phyloP scores from a whole-genome alignment of 2,797 vertebrate genomes.

The Sarcoramphus papa region DNA sequence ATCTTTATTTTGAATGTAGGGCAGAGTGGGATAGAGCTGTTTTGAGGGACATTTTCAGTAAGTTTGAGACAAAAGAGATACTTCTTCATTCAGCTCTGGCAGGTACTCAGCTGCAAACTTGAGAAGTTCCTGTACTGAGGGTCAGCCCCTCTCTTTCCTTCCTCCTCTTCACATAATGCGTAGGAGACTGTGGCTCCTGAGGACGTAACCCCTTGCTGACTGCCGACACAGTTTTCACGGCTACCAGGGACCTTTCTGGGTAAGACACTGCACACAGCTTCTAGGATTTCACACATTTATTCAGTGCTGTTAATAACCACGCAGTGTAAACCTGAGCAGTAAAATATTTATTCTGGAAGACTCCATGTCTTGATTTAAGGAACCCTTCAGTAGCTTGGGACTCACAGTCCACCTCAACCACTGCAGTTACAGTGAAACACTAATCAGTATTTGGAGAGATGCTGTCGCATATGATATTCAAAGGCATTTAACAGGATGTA shows the following conservation, averaged over 20 bases:
- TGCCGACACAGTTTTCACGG: neutral
- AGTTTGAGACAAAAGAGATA: neutral
- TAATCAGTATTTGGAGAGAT: neutral
- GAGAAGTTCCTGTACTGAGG: neutral
- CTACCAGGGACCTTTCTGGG: neutral
- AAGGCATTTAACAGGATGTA: neutral
- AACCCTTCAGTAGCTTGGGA: neutral
- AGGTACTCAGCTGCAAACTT: neutral
- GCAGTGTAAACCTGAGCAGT: neutral
- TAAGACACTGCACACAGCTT: neutral
- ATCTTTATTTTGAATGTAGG: neutral
- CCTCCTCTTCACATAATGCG: neutral
- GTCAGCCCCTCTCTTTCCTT: neutral
- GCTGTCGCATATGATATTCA: neutral
- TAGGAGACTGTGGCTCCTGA: neutral
- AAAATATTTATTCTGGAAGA: neutral
- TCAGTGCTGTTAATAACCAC: neutral
- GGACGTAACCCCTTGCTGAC: neutral
- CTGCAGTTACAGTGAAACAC: neutral
- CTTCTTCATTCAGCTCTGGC: neutral
- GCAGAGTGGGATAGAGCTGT: neutral
- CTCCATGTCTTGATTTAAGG: neutral
- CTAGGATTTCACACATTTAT: neutral
- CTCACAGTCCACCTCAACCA: neutral
- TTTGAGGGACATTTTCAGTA: neutral